phyloP scores from a whole-genome alignment of 2,888 invertebrate species.

The Apoda limacodes region DNA sequence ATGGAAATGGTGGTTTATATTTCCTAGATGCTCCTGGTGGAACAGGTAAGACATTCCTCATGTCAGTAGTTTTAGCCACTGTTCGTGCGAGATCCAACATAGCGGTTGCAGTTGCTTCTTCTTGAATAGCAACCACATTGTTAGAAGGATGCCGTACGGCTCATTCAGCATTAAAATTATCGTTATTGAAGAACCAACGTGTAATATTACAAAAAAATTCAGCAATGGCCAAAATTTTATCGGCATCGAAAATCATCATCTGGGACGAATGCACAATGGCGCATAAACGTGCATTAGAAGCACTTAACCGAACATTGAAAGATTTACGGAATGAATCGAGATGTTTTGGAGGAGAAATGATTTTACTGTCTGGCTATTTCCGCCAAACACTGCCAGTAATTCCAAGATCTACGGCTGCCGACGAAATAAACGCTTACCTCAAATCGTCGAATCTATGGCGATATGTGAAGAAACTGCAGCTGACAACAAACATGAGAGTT shows the following conservation, averaged over 20 bases:
- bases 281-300: slow-evolving; percentile 20
- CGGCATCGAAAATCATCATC: slow-evolving; percentile 16
- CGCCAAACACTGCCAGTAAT: slow-evolving; percentile 20
- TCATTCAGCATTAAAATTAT: slow-evolving; percentile 13
- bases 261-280: slow-evolving; percentile 15
- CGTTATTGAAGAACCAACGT: slow-evolving; percentile 16
- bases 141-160: slow-evolving; percentile 16
- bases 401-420: slow-evolving; percentile 17
- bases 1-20: slow-evolving; percentile 22
- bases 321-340: slow-evolving; percentile 19
- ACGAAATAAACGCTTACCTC: slow-evolving; percentile 20
- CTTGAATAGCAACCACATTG: slow-evolving; percentile 20
- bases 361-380: slow-evolving; percentile 17
- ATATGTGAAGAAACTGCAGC: slow-evolving; percentile 15
- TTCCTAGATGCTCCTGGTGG: slow-evolving; percentile 16
- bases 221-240: slow-evolving; percentile 17
- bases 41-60: slow-evolving; percentile 7
- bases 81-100: slow-evolving; percentile 19
- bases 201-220: slow-evolving; percentile 12
- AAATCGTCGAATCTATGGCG: slow-evolving; percentile 20
- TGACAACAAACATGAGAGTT: slow-evolving; percentile 17
- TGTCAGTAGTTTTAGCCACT: slow-evolving; percentile 17
- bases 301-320: slow-evolving; percentile 18
- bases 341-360: slow-evolving; percentile 17
- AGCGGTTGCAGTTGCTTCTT: slow-evolving; percentile 25